A percentile compares a stretch with the other conserved stretches of the same genome.
phyloP scores from a whole-genome alignment of 2,113 vertebrate genomes.

The Misgurnus mizolepis region DNA sequence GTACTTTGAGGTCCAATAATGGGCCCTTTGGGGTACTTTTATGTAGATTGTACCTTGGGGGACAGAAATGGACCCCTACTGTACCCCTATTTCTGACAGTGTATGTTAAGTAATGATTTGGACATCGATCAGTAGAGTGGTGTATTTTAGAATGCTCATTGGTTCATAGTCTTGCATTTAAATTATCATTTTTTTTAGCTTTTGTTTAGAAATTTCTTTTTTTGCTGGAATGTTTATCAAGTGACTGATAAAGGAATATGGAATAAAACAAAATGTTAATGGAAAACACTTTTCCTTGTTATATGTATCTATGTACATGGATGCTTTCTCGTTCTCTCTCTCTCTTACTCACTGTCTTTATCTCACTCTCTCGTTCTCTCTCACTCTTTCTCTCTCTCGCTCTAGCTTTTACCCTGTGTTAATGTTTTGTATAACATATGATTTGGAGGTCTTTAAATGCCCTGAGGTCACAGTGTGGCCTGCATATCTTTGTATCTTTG shows the following conservation, averaged over 20 bases:
- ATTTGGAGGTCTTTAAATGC: constrained; percentile 10
- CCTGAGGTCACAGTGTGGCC: background rate
- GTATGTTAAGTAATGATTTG: constrained; percentile 5
- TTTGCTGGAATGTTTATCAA: no score
- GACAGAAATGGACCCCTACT: no score
- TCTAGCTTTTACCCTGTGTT: background rate
- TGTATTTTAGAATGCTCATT: constrained; percentile 15
- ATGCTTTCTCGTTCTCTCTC: background rate
- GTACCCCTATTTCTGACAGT: no score
- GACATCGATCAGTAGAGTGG: constrained; percentile 27
- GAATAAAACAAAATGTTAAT: no score
- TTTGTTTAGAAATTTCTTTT: background rate
- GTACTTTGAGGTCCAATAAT: no score
- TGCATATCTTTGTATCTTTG: constrained; percentile 11
- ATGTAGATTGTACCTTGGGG: no score
- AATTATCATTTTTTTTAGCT: background rate
- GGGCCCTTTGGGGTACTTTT: no score
- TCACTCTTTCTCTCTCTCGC: background rate
- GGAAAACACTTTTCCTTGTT: no score
- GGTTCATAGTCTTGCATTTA: no score
- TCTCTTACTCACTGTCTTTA: background rate
- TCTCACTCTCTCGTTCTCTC: no score
- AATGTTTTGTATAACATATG: constrained; percentile 6
- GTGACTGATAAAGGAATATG: no score
- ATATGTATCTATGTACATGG: no score